Conservation (phyloP, 2,888 invertebrate genomes). For the Campaea margaritaria region DNA sequence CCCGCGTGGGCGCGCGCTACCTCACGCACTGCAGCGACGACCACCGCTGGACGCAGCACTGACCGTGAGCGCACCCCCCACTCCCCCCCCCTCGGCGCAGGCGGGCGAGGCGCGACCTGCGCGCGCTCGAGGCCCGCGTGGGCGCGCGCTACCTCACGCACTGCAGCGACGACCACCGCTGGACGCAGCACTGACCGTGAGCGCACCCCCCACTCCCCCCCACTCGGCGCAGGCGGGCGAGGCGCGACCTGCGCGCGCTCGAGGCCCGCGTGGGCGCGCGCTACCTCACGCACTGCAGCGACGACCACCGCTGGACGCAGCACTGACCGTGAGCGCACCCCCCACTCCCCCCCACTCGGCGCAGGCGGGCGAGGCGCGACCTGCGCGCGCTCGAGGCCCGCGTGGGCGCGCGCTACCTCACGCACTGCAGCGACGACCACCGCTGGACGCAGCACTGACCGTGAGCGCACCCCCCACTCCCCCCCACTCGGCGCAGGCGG, state of each 20-base stretch:
- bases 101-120: too few species aligned
- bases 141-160: conserved; percentile 7
- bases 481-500: too few species aligned
- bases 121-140: neutral
- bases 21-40: conserved; percentile 3
- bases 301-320: too few species aligned
- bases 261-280: too few species aligned
- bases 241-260: neutral
- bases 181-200: conserved; percentile 44
- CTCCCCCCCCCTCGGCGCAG: conserved; percentile 84
- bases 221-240: too few species aligned
- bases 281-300: too few species aligned
- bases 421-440: neutral
- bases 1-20: conserved; percentile 1
- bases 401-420: conserved; percentile 3
- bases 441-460: conserved; percentile 38
- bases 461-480: conserved; percentile 25
- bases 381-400: neutral
- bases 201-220: neutral
- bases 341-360: too few species aligned
- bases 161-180: neutral
- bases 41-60: conserved; percentile 15
- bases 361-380: too few species aligned
- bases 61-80: conserved; percentile 42
- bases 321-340: too few species aligned